Base-by-base conservation (phyloP, 1,140 invertebrate genomes). In the Drosophila suzukii region DNA sequence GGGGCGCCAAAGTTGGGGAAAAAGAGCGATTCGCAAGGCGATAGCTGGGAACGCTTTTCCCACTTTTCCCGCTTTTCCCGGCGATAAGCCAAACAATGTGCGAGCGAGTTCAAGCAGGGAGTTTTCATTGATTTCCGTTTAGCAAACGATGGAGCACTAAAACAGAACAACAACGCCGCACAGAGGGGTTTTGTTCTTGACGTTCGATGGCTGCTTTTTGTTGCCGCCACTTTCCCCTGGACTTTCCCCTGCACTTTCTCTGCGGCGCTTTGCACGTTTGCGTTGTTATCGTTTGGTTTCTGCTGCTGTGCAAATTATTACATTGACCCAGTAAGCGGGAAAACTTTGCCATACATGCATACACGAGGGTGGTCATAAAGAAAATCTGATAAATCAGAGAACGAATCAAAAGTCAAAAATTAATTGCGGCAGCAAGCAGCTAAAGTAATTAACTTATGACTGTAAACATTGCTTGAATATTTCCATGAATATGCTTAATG, bases 41-140 rank as follows among this genome's bases (percentile, higher is more conserved):
- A 71, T 72, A 72, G 70, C 66, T 71, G 68, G 44, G 53, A 72
- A 71, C 68, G 38, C 51, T 72, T 58, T 71, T 49, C 36, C 61
- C 51, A 12, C 20, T 20, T 20, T 20, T 27, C 27, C 27, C 68
- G 38, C 51, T 72, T 58, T 72, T 49, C 30, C 62, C 53, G n/a
- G n/a, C 61, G 72, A 76, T 76, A 76, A 76, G 72, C 73, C 70
- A 67, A 55, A 66, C 73, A 57, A 75, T 56, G 73, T 66, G 73
- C 71, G 34, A 73, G 51, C 60, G 57, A 50, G 67, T 66, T 65
- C 59, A 36, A 75, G 62, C 53, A 66, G 49, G 38, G 55, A 68
- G 79, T 67, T 86, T 75, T 66, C 63, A 86, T 86, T 75, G 83
- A 86, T 86, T 86, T 82, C 83, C 75, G 83, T 83, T 86, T 86